A percentile compares a stretch with the other conserved stretches of the same genome.
Evolutionary conservation across 2,888 invertebrate species (phyloP).

Genomic region (Chalcis sispes): DNA sequence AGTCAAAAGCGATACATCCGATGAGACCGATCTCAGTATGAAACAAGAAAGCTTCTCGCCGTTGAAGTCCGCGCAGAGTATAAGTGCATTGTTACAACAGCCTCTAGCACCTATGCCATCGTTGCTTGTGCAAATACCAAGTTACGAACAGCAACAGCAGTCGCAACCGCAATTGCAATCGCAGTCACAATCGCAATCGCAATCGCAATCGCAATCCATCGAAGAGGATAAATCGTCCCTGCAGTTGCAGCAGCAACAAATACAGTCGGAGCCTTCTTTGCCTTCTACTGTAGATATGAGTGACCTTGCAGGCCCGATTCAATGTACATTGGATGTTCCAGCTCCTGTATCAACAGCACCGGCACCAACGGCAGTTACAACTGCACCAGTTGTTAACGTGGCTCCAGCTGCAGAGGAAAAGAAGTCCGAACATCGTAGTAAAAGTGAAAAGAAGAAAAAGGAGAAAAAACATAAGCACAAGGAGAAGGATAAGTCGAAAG

Average conservation of each 20-base stretch:
- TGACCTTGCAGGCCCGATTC: slow-evolving; percentile 59
- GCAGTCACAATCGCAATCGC: slow-evolving; percentile 41
- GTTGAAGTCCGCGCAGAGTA: slow-evolving; percentile 70
- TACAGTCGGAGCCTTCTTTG: slow-evolving; percentile 67
- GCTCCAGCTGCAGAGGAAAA: slow-evolving; percentile 77
- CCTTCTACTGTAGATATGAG: slow-evolving; percentile 70
- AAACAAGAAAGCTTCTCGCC: slow-evolving; percentile 63
- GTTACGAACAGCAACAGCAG: slow-evolving; percentile 65
- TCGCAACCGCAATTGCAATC: slow-evolving; percentile 59
- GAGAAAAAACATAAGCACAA: slow-evolving; percentile 65
- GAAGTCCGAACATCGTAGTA: slow-evolving; percentile 70
- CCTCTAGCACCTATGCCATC: slow-evolving; percentile 70
- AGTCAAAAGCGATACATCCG: slow-evolving; percentile 19
- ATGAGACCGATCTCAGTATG: not conserved
- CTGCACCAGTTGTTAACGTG: not conserved
- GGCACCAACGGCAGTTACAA: not conserved
- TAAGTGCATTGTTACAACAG: slow-evolving; percentile 72
- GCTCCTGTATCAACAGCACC: slow-evolving; percentile 41
- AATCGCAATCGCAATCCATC: slow-evolving; percentile 15
- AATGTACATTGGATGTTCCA: slow-evolving; percentile 60
- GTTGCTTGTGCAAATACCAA: slow-evolving; percentile 67
- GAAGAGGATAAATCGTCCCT: slow-evolving; percentile 2
- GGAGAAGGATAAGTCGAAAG: slow-evolving; percentile 65
- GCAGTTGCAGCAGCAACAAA: slow-evolving; percentile 34
- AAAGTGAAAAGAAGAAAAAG: slow-evolving; percentile 64